Evolutionary conservation across 2,888 invertebrate species (phyloP).

Genomic region (Pantelozetes paolii): DNA sequence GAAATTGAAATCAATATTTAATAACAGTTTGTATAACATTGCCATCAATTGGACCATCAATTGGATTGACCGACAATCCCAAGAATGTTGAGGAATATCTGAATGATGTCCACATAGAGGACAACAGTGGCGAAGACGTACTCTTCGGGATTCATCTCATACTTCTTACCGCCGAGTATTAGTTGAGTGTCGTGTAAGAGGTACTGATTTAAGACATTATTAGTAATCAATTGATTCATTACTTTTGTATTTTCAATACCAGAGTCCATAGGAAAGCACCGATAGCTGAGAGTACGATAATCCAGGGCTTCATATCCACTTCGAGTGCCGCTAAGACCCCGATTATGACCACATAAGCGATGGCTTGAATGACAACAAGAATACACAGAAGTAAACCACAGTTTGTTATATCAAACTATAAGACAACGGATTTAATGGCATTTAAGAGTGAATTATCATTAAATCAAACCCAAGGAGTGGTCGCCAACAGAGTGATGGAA

Average conservation of each 20-base stretch:
- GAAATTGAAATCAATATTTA: too few relatives aligned
- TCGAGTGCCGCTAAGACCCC: background rate
- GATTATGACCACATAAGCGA: background rate
- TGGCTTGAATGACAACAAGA: background rate
- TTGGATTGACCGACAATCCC: background rate
- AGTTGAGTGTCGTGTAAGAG: slow-evolving; percentile 24
- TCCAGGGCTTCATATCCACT: background rate
- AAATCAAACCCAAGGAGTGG: background rate
- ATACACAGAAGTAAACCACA: background rate
- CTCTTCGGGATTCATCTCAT: slow-evolving; percentile 19
- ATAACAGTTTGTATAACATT: too few relatives aligned
- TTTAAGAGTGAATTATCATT: background rate
- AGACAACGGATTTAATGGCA: background rate
- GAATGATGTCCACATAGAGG: slow-evolving; percentile 16
- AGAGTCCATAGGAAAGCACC: background rate
- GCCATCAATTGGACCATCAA: too few relatives aligned
- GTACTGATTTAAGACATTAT: background rate
- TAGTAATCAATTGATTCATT: background rate
- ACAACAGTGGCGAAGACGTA: background rate
- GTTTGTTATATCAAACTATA: slow-evolving; percentile 14
- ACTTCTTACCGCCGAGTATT: slow-evolving; percentile 11
- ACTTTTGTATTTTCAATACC: background rate
- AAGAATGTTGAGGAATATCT: background rate
- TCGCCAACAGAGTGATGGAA: background rate
- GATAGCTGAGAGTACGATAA: background rate